Evolutionary conservation across 2,797 vertebrate species (phyloP).

Genomic region (Anolis apletophallus): DNA sequence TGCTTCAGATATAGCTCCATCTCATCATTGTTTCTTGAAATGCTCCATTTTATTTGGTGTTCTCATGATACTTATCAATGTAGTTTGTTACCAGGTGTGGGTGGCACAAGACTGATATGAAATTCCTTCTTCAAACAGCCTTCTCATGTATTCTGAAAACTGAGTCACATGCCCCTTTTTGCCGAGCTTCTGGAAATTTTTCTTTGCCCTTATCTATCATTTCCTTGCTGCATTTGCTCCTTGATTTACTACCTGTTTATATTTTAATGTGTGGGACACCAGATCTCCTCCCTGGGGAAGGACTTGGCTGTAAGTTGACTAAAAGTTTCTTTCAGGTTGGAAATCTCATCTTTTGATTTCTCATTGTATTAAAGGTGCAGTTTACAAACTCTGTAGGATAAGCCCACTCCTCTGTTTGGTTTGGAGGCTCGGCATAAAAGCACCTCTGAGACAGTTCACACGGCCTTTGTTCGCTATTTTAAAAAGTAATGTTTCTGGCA

Average conservation of each 20-base stretch:
- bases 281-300: constrained; percentile 45
- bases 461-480: constrained; percentile 39
- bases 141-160: constrained; percentile 31
- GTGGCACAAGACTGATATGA: constrained; percentile 28
- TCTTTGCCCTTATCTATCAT: not conserved
- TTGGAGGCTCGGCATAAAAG: constrained; percentile 45
- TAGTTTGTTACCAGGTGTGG: constrained; percentile 41
- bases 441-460: constrained; percentile 34
- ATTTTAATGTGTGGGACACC: constrained; percentile 33
- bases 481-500: not conserved
- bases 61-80: constrained; percentile 41
- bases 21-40: constrained; percentile 28
- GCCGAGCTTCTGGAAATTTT: not conserved
- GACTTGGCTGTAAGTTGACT: constrained; percentile 10
- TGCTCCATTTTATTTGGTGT: constrained; percentile 36
- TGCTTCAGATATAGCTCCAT: constrained; percentile 25
- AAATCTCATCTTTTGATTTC: constrained; percentile 9
- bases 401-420: constrained; percentile 47
- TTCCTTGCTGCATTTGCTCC: not conserved
- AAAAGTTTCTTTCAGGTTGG: constrained; percentile 44
- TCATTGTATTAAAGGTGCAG: constrained; percentile 47
- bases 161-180: not conserved
- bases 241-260: constrained; percentile 10
- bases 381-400: constrained; percentile 47
- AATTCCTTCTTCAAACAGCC: constrained; percentile 29